These are phyloP conservation scores for Pristionchus mayeri DNA, from an alignment of 2,888 invertebrate species.

Conservation along the genomic window DNA sequence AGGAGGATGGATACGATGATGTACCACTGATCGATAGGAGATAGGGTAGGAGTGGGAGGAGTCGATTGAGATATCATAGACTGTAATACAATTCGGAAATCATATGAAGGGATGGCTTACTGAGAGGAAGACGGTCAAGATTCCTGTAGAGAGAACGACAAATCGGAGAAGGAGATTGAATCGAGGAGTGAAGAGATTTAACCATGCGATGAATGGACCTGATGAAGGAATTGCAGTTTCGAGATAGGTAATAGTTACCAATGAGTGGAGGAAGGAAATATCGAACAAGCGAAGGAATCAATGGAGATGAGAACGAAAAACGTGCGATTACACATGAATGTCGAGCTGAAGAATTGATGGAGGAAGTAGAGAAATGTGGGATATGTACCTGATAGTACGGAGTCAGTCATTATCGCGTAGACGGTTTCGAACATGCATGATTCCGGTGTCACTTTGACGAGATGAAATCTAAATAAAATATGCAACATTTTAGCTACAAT, in stretches of 20 bases:
- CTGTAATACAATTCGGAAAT: background rate
- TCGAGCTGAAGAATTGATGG: slow-evolving; percentile 5
- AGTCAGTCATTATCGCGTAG: slow-evolving; percentile 27
- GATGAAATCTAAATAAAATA: slow-evolving; percentile 6
- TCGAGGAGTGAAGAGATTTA: slow-evolving; percentile 34
- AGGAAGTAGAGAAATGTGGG: background rate
- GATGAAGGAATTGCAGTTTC: background rate
- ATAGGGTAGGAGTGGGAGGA: background rate
- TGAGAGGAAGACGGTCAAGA: background rate
- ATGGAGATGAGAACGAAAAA: slow-evolving; percentile 14
- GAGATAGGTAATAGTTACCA: background rate
- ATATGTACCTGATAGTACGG: slow-evolving; percentile 17
- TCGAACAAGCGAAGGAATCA: slow-evolving; percentile 26
- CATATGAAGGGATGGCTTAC: background rate
- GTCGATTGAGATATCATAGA: background rate
- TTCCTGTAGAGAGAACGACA: background rate
- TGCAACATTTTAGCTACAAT: background rate
- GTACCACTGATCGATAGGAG: slow-evolving; percentile 42
- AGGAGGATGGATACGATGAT: background rate
- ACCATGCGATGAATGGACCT: slow-evolving; percentile 41
- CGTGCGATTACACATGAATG: slow-evolving; percentile 43
- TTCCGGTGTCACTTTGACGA: slow-evolving; percentile 29
- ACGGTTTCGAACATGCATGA: slow-evolving; percentile 37
- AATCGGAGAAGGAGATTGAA: slow-evolving; percentile 37
- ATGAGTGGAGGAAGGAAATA: slow-evolving; percentile 42